Percentiles rank a stretch among this genome's conserved stretches.
Evolutionary conservation across 2,888 invertebrate species (phyloP).

Genomic region (Drosophila neutralis): DNA sequence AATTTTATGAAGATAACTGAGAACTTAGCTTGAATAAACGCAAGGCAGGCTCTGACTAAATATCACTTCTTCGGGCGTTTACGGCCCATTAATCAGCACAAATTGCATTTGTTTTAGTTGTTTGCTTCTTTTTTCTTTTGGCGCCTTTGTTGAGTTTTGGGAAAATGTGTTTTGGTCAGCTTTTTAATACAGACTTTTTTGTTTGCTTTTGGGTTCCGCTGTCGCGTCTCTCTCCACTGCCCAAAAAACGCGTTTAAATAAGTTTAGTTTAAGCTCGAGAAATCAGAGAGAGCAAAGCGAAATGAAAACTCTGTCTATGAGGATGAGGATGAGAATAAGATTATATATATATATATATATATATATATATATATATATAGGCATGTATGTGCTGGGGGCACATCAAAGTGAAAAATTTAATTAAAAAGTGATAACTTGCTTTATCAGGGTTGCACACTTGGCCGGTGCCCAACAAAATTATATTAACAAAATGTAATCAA

Average conservation of each 20-base stretch:
- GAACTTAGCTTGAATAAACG: neutral
- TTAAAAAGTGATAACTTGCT: conserved; percentile 75
- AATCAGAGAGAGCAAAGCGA: neutral
- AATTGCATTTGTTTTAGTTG: conserved; percentile 19
- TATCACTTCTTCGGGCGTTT: conserved; percentile 3
- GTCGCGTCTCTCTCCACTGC: conserved; percentile 6
- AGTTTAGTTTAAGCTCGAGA: conserved; percentile 5
- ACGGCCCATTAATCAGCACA: conserved; percentile 19
- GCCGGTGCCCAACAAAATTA: conserved; percentile 57
- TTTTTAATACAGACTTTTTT: conserved; percentile 17
- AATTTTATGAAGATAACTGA: neutral
- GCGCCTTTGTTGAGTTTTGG: neutral
- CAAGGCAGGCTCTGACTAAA: neutral
- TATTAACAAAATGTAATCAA: conserved; percentile 75
- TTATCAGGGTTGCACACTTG: conserved; percentile 43
- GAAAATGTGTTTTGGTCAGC: conserved; percentile 16
- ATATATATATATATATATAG: neutral
- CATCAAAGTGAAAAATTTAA: conserved; percentile 75
- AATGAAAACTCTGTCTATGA: neutral
- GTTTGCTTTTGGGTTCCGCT: conserved; percentile 17
- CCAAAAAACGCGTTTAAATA: conserved; percentile 1
- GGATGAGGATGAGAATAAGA: neutral
- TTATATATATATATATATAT: neutral
- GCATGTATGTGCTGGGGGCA: neutral
- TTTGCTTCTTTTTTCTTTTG: neutral